phyloP scores from a whole-genome alignment of 1,140 invertebrate genomes.

The Calosoma granatense region DNA sequence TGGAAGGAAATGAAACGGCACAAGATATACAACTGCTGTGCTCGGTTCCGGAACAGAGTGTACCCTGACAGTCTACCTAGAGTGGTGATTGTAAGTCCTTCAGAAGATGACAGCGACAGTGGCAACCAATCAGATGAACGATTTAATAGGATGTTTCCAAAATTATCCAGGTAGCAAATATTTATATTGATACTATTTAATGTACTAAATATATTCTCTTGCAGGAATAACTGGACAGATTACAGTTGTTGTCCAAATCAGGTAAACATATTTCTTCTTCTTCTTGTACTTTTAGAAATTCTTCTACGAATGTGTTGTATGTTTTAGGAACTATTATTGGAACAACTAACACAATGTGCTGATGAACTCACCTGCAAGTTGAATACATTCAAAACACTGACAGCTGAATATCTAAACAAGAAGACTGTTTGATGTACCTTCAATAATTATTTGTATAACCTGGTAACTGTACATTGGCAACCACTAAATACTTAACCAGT shows the following conservation, averaged over 20 bases:
- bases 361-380: neutral
- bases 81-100: neutral
- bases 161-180: too few species aligned
- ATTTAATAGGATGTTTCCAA: too few species aligned
- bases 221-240: neutral
- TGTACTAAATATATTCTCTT: too few species aligned
- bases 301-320: too few species aligned
- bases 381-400: neutral
- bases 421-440: neutral
- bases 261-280: neutral
- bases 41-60: neutral
- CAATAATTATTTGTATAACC: too few species aligned
- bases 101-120: neutral
- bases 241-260: neutral
- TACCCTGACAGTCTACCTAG: neutral
- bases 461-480: too few species aligned
- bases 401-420: neutral
- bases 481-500: too few species aligned
- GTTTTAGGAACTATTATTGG: neutral
- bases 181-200: too few species aligned
- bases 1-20: neutral
- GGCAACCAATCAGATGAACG: neutral
- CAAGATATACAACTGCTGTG: too few species aligned
- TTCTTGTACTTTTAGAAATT: too few species aligned
- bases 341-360: neutral